phyloP scores from a whole-genome alignment of 2,888 invertebrate genomes.

The Tupiocoris notatus region DNA sequence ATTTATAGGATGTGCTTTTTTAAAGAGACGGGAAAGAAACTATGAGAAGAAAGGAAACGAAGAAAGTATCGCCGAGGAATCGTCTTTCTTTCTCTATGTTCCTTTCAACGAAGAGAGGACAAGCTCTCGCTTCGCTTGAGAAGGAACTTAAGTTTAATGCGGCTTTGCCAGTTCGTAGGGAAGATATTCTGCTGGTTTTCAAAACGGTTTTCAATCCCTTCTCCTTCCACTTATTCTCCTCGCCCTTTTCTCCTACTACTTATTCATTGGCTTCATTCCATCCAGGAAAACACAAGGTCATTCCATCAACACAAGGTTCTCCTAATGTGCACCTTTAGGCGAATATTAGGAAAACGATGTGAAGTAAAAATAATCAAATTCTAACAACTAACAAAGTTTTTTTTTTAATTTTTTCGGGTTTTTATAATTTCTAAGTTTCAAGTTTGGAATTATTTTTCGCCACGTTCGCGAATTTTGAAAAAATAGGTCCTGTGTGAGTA shows the following conservation, averaged over 20 bases:
- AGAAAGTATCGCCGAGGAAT: neutral
- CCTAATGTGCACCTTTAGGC: neutral
- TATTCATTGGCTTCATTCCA: neutral
- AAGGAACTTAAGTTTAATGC: neutral
- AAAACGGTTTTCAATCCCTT: neutral
- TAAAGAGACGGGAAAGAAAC: neutral
- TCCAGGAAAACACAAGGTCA: neutral
- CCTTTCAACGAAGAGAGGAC: neutral
- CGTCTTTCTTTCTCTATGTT: neutral
- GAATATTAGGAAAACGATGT: neutral
- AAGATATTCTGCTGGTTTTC: neutral
- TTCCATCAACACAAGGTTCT: too few relatives aligned
- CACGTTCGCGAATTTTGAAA: too few relatives aligned
- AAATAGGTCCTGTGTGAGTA: too few relatives aligned
- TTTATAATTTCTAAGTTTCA: too few relatives aligned
- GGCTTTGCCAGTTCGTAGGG: neutral
- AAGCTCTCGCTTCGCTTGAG: neutral
- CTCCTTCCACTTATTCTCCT: neutral
- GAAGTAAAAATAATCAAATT: too few relatives aligned
- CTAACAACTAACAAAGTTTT: too few relatives aligned
- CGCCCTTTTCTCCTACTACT: neutral
- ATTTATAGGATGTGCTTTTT: neutral
- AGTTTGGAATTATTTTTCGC: too few relatives aligned
- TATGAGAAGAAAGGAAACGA: neutral
- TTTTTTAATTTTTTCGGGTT: too few relatives aligned